Percentiles rank a stretch among this genome's conserved stretches.
These are phyloP conservation scores for Typhlichthys eigenmanni DNA, from an alignment of 2,797 vertebrate genomes.

Conservation along the genomic window DNA sequence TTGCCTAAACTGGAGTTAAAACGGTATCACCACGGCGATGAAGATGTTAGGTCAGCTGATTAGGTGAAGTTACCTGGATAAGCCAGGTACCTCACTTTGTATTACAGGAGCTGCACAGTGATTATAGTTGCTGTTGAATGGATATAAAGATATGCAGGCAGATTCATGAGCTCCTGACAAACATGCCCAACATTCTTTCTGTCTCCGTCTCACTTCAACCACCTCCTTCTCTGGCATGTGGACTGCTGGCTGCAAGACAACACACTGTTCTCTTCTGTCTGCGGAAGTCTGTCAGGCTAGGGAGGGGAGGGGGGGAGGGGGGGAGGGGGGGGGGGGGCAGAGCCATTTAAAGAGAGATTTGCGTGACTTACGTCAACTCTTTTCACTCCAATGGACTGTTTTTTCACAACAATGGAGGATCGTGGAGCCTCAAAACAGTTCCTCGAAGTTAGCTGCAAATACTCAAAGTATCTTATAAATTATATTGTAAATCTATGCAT, in stretches of 20 bases:
- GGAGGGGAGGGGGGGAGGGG: background rate
- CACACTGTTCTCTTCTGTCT: conserved; percentile 20
- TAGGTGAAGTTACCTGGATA: too few relatives aligned
- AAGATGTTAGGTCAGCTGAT: too few relatives aligned
- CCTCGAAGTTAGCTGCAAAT: too few relatives aligned
- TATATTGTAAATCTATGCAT: too few relatives aligned
- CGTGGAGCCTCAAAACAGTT: too few relatives aligned
- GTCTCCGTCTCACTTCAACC: conserved; percentile 11
- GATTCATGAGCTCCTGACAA: conserved; percentile 31
- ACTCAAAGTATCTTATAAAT: too few relatives aligned
- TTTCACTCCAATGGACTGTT: too few relatives aligned
- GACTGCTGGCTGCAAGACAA: conserved; percentile 25
- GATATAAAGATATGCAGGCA: background rate
- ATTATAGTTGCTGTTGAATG: background rate
- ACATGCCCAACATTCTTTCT: conserved; percentile 49
- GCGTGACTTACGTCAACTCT: too few relatives aligned
- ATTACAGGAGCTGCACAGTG: background rate
- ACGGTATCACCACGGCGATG: too few relatives aligned
- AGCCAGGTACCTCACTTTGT: too few relatives aligned
- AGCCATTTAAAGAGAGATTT: background rate
- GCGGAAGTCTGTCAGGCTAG: conserved; percentile 24
- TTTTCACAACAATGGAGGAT: too few relatives aligned
- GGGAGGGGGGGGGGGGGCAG: background rate
- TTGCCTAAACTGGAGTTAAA: too few relatives aligned
- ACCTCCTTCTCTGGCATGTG: conserved; percentile 19